Conservation (phyloP, 2,113 vertebrate species). For the Meleagris gallopavo region DNA sequence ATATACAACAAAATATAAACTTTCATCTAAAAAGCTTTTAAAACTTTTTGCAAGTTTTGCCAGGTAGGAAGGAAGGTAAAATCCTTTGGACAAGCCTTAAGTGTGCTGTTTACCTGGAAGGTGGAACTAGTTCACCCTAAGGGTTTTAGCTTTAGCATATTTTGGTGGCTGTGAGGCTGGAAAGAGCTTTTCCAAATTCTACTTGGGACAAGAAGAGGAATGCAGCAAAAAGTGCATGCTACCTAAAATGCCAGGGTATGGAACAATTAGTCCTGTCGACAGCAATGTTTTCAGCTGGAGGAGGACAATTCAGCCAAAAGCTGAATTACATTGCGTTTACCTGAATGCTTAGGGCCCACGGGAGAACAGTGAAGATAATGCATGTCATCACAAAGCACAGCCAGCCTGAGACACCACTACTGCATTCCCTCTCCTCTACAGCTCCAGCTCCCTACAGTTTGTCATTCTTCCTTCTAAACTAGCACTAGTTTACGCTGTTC, state of each 20-base stretch:
- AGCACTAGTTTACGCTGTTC: neutral
- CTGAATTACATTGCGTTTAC: neutral
- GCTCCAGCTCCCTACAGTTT: neutral
- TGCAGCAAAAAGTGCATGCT: neutral
- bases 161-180: neutral
- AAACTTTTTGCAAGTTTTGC: neutral
- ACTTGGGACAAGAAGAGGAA: neutral
- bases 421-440: neutral
- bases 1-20: neutral
- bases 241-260: neutral
- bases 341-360: neutral
- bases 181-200: neutral
- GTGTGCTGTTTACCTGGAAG: neutral
- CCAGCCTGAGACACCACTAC: neutral
- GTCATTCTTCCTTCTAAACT: neutral
- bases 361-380: neutral
- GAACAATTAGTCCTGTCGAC: neutral
- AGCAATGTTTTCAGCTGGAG: neutral
- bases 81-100: neutral
- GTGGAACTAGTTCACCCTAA: neutral
- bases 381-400: neutral
- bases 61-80: neutral
- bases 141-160: neutral
- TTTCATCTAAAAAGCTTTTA: slow-evolving; percentile 26
- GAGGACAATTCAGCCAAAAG: neutral